A percentile compares a stretch with the other conserved stretches of the same genome.
phyloP scores from a whole-genome alignment of 2,797 vertebrate species.

The Perodicticus potto region DNA sequence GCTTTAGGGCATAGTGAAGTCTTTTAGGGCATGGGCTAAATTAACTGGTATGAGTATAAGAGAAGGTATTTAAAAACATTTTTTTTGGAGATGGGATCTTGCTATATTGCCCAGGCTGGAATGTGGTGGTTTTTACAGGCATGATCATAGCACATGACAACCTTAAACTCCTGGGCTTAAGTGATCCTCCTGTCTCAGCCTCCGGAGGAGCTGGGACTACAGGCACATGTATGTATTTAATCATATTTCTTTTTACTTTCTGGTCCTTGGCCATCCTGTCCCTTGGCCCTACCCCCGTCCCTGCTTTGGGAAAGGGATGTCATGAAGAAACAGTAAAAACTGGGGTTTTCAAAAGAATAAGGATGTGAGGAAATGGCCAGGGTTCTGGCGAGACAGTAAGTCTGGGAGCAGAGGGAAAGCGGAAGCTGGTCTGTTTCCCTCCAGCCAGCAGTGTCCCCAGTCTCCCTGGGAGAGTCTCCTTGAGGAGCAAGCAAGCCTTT shows the following conservation, averaged over 20 bases:
- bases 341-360: not conserved
- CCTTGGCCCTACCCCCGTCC: not conserved
- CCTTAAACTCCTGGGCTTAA: not conserved
- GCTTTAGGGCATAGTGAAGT: not conserved
- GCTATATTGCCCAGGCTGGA: not conserved
- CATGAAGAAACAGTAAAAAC: not conserved
- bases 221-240: not conserved
- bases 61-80: not conserved
- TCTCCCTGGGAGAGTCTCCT: not conserved
- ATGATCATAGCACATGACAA: not conserved
- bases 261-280: not conserved
- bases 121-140: not conserved
- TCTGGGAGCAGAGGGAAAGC: not conserved
- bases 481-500: rapidly evolving
- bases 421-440: not conserved
- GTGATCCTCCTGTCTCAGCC: not conserved
- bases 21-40: not conserved
- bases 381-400: not conserved
- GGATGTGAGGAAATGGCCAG: not conserved
- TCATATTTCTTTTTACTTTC: not conserved
- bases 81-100: not conserved
- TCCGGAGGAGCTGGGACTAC: not conserved
- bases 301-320: not conserved
- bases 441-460: too few relatives aligned
- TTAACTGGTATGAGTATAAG: not conserved